Conservation (phyloP, 2,113 vertebrate species). For the Chrysochloris asiatica region DNA sequence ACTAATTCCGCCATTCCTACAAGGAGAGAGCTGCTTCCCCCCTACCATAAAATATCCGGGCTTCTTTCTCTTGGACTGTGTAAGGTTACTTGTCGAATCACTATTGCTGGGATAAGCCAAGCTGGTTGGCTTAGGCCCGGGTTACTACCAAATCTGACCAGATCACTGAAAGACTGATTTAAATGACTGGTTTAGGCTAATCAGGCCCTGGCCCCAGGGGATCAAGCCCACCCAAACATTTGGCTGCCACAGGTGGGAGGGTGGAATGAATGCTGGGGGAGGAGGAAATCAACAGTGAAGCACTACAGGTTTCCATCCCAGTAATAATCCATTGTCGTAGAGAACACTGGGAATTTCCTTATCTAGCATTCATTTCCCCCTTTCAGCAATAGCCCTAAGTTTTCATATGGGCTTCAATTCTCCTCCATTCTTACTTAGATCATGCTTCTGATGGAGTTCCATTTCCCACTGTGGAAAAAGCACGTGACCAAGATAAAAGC, state of each 20-base stretch:
- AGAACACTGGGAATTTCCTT: neutral
- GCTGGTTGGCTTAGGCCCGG: neutral
- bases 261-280: neutral
- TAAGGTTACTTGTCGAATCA: too few species aligned
- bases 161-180: neutral
- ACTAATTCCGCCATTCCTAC: neutral
- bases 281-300: too few species aligned
- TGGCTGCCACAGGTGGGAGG: neutral
- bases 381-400: neutral
- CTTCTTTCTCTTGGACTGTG: too few species aligned
- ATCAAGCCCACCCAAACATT: neutral
- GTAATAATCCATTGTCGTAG: too few species aligned
- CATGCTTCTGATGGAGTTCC: neutral
- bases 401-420: neutral
- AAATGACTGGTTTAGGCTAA: neutral
- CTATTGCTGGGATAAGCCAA: neutral
- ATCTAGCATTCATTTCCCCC: neutral
- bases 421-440: neutral
- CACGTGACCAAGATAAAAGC: neutral
- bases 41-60: neutral
- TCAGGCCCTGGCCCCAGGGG: neutral
- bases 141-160: constrained; percentile 5
- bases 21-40: neutral
- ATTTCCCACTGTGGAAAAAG: neutral
- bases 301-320: too few species aligned